These are phyloP conservation scores for Encarsia formosa DNA, from an alignment of 2,888 invertebrate species.

Conservation along the genomic window DNA sequence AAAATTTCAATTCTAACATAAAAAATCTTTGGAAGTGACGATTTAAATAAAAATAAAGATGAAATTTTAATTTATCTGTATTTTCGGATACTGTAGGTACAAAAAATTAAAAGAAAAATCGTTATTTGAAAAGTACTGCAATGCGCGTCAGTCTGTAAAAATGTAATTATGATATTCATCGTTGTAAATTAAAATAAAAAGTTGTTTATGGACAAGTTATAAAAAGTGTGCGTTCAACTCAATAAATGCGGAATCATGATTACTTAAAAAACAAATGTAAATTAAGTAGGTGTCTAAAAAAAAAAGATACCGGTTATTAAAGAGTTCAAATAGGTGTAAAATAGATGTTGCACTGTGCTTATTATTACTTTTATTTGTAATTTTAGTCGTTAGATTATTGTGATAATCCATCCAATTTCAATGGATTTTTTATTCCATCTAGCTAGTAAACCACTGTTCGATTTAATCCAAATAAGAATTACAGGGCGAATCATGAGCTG, in stretches of 20 bases:
- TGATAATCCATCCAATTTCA: slow-evolving; percentile 24
- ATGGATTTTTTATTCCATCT: slow-evolving; percentile 24
- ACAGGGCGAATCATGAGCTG: slow-evolving; percentile 8
- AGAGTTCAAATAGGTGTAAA: slow-evolving; percentile 17
- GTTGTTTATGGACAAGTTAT: neutral
- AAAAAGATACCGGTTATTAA: neutral
- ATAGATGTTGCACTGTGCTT: slow-evolving; percentile 16
- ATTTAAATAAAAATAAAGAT: neutral
- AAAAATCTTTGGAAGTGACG: too few relatives aligned
- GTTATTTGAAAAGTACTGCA: slow-evolving; percentile 9
- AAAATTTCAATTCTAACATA: too few relatives aligned
- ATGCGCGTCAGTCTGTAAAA: slow-evolving; percentile 11
- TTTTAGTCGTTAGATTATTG: slow-evolving; percentile 7
- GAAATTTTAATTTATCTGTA: slow-evolving; percentile 12
- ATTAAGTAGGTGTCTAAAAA: neutral
- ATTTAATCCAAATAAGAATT: slow-evolving; percentile 24
- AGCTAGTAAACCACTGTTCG: slow-evolving; percentile 28
- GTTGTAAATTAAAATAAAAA: slow-evolving; percentile 10
- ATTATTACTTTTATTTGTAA: slow-evolving; percentile 13
- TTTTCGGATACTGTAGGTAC: slow-evolving; percentile 24
- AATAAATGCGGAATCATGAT: neutral
- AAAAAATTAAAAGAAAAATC: slow-evolving; percentile 10
- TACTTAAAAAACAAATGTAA: too few relatives aligned
- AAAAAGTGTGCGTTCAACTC: slow-evolving; percentile 8
- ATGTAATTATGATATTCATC: slow-evolving; percentile 9